Conservation (phyloP, 2,113 vertebrate species). For the Myrmecobius fasciatus region DNA sequence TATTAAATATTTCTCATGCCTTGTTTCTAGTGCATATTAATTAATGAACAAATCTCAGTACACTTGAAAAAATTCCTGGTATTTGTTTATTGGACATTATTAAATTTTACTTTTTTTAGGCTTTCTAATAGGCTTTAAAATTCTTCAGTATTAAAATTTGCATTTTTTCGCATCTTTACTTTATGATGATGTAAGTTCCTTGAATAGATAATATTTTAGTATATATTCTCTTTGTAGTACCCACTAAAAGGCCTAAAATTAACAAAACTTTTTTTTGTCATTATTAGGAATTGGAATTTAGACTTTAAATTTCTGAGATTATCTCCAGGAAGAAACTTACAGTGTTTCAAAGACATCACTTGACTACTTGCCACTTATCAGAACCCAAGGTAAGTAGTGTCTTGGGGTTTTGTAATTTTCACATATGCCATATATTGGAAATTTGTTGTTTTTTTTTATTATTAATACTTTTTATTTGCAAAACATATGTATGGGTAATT, state of each 20-base stretch:
- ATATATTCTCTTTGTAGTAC: neutral
- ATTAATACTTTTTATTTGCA: too few relatives aligned
- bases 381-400: conserved; percentile 66
- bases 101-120: neutral
- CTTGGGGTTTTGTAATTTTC: conserved; percentile 40
- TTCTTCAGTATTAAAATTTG: conserved; percentile 46
- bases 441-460: too few relatives aligned
- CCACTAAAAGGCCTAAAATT: neutral
- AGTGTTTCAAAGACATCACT: conserved; percentile 52
- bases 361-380: conserved; percentile 53
- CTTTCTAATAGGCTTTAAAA: neutral
- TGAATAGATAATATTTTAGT: conserved; percentile 10
- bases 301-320: conserved; percentile 64
- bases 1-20: neutral
- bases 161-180: neutral
- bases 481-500: too few relatives aligned
- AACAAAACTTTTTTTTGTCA: conserved; percentile 54
- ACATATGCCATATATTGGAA: conserved; percentile 30
- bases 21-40: neutral
- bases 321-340: conserved; percentile 65
- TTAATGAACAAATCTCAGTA: neutral
- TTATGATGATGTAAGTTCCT: conserved; percentile 19
- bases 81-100: neutral
- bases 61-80: neutral
- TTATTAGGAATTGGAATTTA: conserved; percentile 73